Conservation (phyloP, 2,888 invertebrate genomes). For the Ormyrus nitidulus region DNA sequence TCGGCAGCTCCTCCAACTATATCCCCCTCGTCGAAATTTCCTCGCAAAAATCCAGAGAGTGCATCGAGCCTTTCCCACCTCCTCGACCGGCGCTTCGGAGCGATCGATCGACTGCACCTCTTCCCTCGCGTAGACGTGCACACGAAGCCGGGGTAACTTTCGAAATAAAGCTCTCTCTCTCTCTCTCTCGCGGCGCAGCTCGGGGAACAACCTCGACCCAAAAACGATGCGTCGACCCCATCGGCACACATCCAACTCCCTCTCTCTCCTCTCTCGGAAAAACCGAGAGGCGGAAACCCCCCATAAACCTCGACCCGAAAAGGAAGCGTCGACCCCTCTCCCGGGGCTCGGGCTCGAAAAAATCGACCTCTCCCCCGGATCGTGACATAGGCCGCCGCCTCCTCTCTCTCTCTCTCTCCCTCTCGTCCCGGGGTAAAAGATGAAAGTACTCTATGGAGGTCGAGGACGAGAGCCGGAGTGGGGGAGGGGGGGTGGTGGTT, state of each 20-base stretch:
- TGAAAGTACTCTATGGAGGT: conserved; percentile 59
- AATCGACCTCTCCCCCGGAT: conserved; percentile 50
- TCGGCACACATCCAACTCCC: conserved; percentile 24
- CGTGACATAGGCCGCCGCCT: conserved; percentile 44
- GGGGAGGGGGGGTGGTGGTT: conserved; percentile 29
- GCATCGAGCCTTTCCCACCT: no score
- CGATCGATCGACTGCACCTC: no score
- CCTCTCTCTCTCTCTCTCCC: no score
- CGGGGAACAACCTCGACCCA: conserved; percentile 53
- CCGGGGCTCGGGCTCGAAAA: not conserved
- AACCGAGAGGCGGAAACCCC: not conserved
- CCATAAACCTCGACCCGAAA: conserved; percentile 50
- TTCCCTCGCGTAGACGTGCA: no score
- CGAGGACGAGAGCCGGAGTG: conserved; percentile 56
- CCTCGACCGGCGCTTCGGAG: no score
- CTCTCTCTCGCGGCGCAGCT: not conserved
- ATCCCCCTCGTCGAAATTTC: no score
- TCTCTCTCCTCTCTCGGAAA: not conserved
- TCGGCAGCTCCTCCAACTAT: no score
- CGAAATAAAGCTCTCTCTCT: no score
- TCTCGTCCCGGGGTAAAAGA: conserved; percentile 56
- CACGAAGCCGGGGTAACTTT: no score
- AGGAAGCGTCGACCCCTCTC: conserved; percentile 46
- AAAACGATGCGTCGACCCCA: conserved; percentile 42
- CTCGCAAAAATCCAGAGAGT: no score